phyloP scores from a whole-genome alignment of 2,113 vertebrate genomes.

The Dromas ardeola region DNA sequence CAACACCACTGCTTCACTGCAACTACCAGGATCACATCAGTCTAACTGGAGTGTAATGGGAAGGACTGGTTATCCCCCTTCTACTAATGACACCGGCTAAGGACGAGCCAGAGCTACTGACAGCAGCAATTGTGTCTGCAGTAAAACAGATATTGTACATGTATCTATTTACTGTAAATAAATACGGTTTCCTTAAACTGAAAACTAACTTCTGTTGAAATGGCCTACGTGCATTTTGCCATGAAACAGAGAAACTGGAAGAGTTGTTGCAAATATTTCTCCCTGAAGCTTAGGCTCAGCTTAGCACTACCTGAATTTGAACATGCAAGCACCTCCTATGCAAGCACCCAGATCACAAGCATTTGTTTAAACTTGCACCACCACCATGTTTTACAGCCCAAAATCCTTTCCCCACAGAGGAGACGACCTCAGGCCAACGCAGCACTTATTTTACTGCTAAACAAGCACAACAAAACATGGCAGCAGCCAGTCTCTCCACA shows the following conservation, averaged over 20 bases:
- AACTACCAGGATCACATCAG: background rate
- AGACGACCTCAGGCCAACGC: background rate
- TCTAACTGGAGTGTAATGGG: background rate
- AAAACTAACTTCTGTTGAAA: background rate
- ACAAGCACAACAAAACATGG: background rate
- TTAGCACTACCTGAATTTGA: background rate
- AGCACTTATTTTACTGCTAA: too few relatives aligned
- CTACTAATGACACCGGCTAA: background rate
- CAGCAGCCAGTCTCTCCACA: background rate
- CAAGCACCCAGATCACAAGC: background rate
- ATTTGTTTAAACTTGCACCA: too few relatives aligned
- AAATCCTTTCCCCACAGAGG: background rate
- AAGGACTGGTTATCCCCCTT: background rate
- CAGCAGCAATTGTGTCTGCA: background rate
- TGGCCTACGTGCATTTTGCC: accelerated
- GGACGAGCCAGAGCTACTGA: background rate
- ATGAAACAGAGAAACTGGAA: background rate
- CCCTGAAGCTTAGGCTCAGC: background rate
- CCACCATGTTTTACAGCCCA: background rate
- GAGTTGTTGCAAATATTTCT: accelerated
- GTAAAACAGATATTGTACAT: background rate
- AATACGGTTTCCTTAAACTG: background rate
- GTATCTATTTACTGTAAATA: background rate
- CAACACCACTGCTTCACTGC: too few relatives aligned
- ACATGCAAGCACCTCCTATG: too few relatives aligned